A percentile compares a stretch with the other conserved stretches of the same genome.
Evolutionary conservation across 2,797 vertebrate genomes (phyloP).

Genomic region (Chelmon rostratus): DNA sequence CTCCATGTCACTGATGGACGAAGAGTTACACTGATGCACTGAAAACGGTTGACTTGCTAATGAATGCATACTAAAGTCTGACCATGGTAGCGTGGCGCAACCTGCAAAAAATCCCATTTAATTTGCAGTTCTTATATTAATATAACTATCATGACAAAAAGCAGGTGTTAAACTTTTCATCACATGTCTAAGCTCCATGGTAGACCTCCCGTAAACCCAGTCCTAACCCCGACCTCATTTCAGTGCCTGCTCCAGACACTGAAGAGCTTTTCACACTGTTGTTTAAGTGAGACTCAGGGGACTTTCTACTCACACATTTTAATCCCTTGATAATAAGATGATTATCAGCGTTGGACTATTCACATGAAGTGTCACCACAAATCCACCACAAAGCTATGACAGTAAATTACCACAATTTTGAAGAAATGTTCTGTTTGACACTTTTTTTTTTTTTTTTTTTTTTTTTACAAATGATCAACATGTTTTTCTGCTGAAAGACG

Average conservation of each 20-base stretch:
- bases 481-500: constrained; percentile 16
- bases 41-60: background rate
- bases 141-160: constrained; percentile 2
- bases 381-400: constrained; percentile 36
- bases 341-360: constrained; percentile 52
- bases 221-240: constrained; percentile 30
- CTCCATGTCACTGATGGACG: constrained; percentile 1
- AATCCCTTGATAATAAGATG: constrained; percentile 48
- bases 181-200: background rate
- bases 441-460: constrained; percentile 1
- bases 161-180: background rate
- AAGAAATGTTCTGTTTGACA: background rate
- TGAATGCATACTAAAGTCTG: background rate
- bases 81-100: background rate
- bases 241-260: constrained; percentile 2
- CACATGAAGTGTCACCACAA: constrained; percentile 28
- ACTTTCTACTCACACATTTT: constrained; percentile 33
- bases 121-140: background rate
- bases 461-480: constrained; percentile 19
- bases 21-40: background rate
- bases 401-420: constrained; percentile 11
- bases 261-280: constrained; percentile 38
- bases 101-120: background rate
- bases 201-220: constrained; percentile 22
- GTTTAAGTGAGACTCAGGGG: constrained; percentile 41